Base-by-base conservation (phyloP, 2,888 invertebrate genomes). In the Endomychus coccineus region DNA sequence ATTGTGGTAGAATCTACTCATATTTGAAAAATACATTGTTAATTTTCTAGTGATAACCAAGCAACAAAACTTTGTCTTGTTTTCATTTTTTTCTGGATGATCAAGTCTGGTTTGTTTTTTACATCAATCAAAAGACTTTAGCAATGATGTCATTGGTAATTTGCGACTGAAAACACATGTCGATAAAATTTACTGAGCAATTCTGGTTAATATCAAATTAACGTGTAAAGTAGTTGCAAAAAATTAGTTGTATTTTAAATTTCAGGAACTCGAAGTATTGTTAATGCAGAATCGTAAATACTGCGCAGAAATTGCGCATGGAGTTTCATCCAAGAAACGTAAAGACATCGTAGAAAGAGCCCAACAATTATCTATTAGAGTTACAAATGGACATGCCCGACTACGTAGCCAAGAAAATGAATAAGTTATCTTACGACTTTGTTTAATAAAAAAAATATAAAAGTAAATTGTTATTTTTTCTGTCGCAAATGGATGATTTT, bases 281-380 rank as follows among this genome's bases (percentile, higher is more conserved):
- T 81, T 99, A 82, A 98, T 98, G 97, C 96, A 97, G 67, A 98
- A 97, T 71, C 78, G 94, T 53, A 87, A 88, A 52, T 98, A 86
- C 71, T 92, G 95, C 65, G 98, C 88, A 14, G 98, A 98, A 74
- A 95, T 99, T 51, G 95, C 95, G 2, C 96, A 96, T 65, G 89
- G 82, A 14, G 97, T 98, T 1, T 95, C 95, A 44, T 89, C 94
- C n/a, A 94, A 91, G 71, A 98, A 96, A 62, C 81, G 98, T 48
- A 95, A 95, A 72, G 72, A 73, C 3, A 97, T 99, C 51, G 95
- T 97, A 6, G 95, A 96, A 69, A 78, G 98, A 45, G 96, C 97
- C 1, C 90, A 92, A 64, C 95, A 97, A 64, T 74, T 98, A 45
- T 86, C 91, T 46, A 88, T 98, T 61, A 79, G 92, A 54, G 80